Evolutionary conservation across 2,888 invertebrate genomes (phyloP).

Genomic region (Tipula helvola): DNA sequence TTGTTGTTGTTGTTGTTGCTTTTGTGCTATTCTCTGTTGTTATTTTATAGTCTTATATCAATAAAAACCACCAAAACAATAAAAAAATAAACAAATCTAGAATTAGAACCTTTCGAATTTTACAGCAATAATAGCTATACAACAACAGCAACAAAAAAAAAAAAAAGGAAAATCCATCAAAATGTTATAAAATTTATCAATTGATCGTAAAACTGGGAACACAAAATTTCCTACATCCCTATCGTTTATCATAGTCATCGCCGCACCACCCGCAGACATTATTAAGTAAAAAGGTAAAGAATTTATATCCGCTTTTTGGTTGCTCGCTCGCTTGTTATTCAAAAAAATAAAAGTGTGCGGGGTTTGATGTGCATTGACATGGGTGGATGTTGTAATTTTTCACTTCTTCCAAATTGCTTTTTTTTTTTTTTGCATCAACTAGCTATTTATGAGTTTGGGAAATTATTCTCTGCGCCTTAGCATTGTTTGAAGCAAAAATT

Average conservation of each 20-base stretch:
- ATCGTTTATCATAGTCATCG: not conserved
- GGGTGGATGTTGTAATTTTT: not conserved
- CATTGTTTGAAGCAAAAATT: not conserved
- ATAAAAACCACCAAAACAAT: not conserved
- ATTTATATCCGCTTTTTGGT: not conserved
- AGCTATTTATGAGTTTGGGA: not conserved
- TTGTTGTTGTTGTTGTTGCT: not conserved
- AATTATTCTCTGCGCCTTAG: not conserved
- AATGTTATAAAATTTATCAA: constrained; percentile 4
- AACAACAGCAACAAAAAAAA: not conserved
- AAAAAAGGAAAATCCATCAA: not conserved
- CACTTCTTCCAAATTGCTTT: not conserved
- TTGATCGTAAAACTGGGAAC: constrained; percentile 4
- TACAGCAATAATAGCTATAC: not conserved
- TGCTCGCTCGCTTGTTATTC: not conserved
- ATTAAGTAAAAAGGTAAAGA: not conserved
- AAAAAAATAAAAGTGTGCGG: not conserved
- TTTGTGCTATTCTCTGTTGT: not conserved
- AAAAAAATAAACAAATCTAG: not conserved
- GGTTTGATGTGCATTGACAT: not conserved
- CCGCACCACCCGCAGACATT: not conserved
- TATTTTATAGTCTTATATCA: not conserved
- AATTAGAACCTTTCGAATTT: not conserved
- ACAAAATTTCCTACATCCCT: not conserved
- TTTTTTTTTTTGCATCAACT: not conserved